Evolutionary conservation across 2,888 invertebrate species (phyloP).

Genomic region (Drosophila tripunctata): DNA sequence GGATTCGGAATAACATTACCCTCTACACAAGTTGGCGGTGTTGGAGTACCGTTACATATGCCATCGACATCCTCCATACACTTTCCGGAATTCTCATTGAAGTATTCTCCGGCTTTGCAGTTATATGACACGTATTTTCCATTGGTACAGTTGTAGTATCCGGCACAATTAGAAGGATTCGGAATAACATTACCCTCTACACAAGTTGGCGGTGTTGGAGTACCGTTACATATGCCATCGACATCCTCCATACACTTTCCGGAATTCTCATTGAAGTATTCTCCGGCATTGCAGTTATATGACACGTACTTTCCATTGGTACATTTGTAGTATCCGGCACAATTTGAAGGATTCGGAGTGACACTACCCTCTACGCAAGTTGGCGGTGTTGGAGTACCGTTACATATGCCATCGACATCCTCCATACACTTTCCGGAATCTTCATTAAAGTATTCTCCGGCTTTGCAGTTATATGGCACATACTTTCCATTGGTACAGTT

Average conservation of each 20-base stretch:
- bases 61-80: background rate
- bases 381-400: background rate
- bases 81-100: background rate
- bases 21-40: background rate
- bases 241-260: background rate
- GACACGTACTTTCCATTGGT: background rate
- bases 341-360: background rate
- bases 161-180: slow-evolving; percentile 54
- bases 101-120: background rate
- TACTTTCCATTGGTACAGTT: background rate
- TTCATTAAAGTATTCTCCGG: background rate
- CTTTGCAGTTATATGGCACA: background rate
- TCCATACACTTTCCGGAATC: background rate
- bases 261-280: too few relatives aligned
- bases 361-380: background rate
- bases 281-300: background rate
- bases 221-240: background rate
- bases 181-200: slow-evolving; percentile 13
- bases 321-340: background rate
- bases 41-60: background rate
- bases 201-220: slow-evolving; percentile 22
- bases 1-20: background rate
- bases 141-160: slow-evolving; percentile 18
- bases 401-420: background rate
- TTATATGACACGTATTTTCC: background rate